These are phyloP conservation scores for Trypoxylus dichotomus DNA, from an alignment of 1,140 invertebrate genomes.

Conservation along the genomic window DNA sequence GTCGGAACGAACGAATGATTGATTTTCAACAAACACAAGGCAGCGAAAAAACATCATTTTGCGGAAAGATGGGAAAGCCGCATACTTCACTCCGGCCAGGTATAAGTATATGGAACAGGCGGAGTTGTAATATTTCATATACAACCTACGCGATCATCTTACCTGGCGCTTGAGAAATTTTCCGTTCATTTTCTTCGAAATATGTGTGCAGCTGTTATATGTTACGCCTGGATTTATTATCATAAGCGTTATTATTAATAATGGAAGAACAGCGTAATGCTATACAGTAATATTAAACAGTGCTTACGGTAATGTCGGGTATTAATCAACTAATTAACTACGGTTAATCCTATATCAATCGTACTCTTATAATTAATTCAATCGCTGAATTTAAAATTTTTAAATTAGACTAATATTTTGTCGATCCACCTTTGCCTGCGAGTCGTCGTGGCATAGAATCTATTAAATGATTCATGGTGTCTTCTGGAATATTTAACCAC, in stretches of 20 bases:
- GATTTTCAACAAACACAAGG: constrained; percentile 17
- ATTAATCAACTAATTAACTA: no score
- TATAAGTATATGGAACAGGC: neutral
- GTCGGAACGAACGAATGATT: neutral
- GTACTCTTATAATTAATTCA: no score
- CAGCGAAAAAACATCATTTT: constrained; percentile 7
- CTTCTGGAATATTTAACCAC: no score
- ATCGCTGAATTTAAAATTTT: no score
- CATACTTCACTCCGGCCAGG: neutral
- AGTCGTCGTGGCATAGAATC: no score
- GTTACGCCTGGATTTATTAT: constrained; percentile 1
- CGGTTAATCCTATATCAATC: no score
- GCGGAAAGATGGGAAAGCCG: neutral
- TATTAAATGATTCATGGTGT: no score
- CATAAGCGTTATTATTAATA: neutral
- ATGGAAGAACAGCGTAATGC: neutral
- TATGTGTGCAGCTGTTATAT: neutral
- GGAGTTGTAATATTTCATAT: constrained; percentile 13
- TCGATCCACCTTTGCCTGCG: no score
- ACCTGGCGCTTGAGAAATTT: neutral
- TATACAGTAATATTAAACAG: neutral
- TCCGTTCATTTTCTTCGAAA: neutral
- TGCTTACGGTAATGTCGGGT: no score
- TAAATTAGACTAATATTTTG: no score
- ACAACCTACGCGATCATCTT: neutral